A percentile compares a stretch with the other conserved stretches of the same genome.
Evolutionary conservation across 2,113 vertebrate genomes (phyloP).

Genomic region (Panurus biarmicus): DNA sequence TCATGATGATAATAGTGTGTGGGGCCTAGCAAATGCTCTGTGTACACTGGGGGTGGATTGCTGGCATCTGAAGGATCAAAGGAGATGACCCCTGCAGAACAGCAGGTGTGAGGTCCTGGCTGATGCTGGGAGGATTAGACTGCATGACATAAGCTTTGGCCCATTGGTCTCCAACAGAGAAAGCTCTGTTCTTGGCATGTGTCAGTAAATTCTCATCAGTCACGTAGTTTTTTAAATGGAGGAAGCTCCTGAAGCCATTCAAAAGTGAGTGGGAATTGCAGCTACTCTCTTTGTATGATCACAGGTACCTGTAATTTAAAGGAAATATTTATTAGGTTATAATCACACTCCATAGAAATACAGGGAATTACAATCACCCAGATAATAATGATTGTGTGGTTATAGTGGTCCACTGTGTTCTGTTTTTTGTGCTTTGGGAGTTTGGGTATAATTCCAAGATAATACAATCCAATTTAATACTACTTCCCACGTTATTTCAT

Average conservation of each 20-base stretch:
- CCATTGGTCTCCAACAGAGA: neutral
- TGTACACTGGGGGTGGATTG: neutral
- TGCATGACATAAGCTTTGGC: neutral
- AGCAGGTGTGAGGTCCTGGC: accelerated
- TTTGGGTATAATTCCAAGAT: neutral
- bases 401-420: neutral
- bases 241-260: neutral
- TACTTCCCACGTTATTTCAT: neutral
- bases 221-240: neutral
- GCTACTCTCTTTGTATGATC: neutral
- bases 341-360: neutral
- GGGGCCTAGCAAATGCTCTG: neutral
- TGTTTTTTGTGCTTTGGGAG: neutral
- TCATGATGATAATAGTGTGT: neutral
- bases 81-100: neutral
- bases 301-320: neutral
- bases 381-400: neutral
- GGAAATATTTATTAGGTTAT: neutral
- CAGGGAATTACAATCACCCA: neutral
- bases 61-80: neutral
- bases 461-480: neutral
- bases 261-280: neutral
- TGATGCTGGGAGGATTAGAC: neutral
- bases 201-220: neutral
- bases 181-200: neutral